Base-by-base conservation (phyloP, 2,888 invertebrate genomes). In the Apantesis nais region DNA sequence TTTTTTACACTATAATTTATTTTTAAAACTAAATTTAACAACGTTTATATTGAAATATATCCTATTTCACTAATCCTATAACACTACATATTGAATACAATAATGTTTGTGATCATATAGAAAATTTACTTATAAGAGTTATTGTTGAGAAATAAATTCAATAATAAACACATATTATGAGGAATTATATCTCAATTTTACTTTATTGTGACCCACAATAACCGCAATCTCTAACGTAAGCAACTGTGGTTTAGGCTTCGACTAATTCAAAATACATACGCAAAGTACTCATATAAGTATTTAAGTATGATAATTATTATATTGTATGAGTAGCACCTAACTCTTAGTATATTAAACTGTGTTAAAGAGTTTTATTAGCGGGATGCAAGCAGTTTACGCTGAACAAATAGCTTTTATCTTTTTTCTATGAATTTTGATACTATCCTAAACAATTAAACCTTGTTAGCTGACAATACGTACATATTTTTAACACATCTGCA, bases 231-330 rank as follows among this genome's bases (percentile, higher is more conserved):
- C 7, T 29, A 29, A 16, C 34, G 55, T 66, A 52, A 55, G 37
- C 37, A 52, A 25, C 11, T 66, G 66, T 66, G 66, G 66, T 66
- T 66, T 55, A 37, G 14, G 37, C 25, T 39, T 14, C 29, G 4
- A 29, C 48, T 29, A 29, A 29, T 55, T 29, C 29, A 58, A 25
- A 5, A 11, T 44, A 2, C 8, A 55, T n/a, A 19, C 25, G n/a
- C 25, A 25, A 25, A 55, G 16, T 58, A 58, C 29, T n/a, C 25
- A 58, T 58, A 29, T 29, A 58, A 16, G 58, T 58, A 4, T n/a
- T n/a, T n/a, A n/a, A n/a, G n/a, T n/a, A n/a, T n/a, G n/a, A n/a
- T 25, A 1, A 7, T 25, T 14, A 29, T 3, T 55, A 55, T 55
- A 14, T 29, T 14, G 12, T 29, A 55, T 25, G 25, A n/a, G n/a